These are phyloP conservation scores for Girardia tigrina DNA, from an alignment of 2,888 invertebrate species.

Conservation along the genomic window DNA sequence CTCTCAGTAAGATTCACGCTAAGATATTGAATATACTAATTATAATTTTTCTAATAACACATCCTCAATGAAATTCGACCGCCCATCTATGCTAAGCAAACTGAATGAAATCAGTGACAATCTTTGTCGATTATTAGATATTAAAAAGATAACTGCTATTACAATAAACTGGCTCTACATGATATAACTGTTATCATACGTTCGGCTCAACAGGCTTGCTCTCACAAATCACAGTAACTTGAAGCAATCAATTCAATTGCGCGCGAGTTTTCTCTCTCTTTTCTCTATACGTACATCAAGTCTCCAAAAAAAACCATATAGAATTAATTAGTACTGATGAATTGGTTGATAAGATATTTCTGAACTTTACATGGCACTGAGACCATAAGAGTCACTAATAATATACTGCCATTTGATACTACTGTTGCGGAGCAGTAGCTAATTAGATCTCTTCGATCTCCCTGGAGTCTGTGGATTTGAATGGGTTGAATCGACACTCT, in stretches of 20 bases:
- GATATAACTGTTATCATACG: conserved; percentile 12
- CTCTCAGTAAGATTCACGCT: neutral
- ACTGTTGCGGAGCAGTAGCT: neutral
- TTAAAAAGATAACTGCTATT: conserved; percentile 23
- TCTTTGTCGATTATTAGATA: conserved; percentile 20
- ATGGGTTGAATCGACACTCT: conserved; percentile 8
- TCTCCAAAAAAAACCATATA: conserved; percentile 23
- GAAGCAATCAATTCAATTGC: neutral
- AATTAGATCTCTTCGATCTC: neutral
- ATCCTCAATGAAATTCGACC: conserved; percentile 16
- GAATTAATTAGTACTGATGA: neutral
- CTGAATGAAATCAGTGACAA: neutral
- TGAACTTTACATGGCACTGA: conserved; percentile 20
- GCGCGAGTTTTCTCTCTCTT: neutral
- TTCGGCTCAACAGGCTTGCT: neutral
- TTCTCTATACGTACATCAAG: neutral
- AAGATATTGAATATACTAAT: conserved; percentile 23
- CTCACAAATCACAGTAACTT: conserved; percentile 12
- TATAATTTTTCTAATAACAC: conserved; percentile 20
- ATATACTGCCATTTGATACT: conserved; percentile 14
- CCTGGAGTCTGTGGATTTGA: conserved; percentile 19
- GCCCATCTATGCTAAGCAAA: neutral
- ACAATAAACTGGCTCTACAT: conserved; percentile 16
- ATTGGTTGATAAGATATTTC: neutral
- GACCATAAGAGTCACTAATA: conserved; percentile 16